A percentile compares a stretch with the other conserved stretches of the same genome.
Conservation (phyloP, 2,797 vertebrate species). For the Petrocephalus schoutedeni region DNA sequence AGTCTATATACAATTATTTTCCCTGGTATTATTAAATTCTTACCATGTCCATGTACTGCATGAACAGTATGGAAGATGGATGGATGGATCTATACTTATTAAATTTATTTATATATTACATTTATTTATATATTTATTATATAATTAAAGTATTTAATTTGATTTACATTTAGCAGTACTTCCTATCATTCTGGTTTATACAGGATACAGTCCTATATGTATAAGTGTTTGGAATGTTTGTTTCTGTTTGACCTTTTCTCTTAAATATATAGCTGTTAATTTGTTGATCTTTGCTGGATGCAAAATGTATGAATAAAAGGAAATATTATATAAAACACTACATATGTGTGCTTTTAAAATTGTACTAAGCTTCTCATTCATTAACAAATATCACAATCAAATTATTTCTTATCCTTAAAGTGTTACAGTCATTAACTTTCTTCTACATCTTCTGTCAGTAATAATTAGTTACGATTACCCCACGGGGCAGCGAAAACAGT, state of each 20-base stretch:
- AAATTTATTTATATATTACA: too few species aligned
- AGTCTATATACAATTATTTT: not conserved
- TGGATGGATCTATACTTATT: not conserved
- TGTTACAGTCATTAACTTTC: not conserved
- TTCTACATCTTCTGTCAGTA: not conserved
- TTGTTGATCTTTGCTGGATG: not conserved
- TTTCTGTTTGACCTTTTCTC: not conserved
- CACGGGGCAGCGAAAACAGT: not conserved
- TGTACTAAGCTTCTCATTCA: not conserved
- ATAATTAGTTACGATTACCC: conserved; percentile 20
- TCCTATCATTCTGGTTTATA: not conserved
- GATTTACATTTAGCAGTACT: not conserved
- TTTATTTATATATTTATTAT: not conserved
- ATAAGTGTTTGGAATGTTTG: not conserved
- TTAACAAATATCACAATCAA: not conserved
- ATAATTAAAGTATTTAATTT: not conserved
- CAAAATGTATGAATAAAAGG: not conserved
- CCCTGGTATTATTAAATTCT: not conserved
- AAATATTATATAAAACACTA: not conserved
- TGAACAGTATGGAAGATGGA: not conserved
- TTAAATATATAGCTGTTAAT: not conserved
- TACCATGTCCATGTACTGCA: not conserved
- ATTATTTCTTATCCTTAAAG: conserved; percentile 10
- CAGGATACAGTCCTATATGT: not conserved
- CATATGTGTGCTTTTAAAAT: not conserved